Base-by-base conservation (phyloP, 2,113 vertebrate species). In the Porphyrio hochstetteri region DNA sequence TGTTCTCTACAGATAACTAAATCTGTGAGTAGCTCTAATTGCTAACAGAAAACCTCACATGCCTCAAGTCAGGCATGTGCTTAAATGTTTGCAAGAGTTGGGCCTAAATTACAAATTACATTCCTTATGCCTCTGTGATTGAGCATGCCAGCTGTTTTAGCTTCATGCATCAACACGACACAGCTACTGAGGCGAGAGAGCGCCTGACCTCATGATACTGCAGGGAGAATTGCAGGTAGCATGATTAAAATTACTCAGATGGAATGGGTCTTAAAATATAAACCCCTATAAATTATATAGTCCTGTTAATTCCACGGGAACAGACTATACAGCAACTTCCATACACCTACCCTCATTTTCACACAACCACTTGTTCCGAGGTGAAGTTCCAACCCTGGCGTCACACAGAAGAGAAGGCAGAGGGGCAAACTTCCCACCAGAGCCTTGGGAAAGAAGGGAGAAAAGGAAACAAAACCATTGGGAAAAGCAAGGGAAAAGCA, bases 251-350 rank as follows among this genome's bases (percentile, higher is more conserved):
- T 84, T 80, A 95, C 86, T 89, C 86, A 94, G 94, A 90, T 0
- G 0, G 76, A 96, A 95, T 84, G 56, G 94, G 74, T 52, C 85
- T 91, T 81, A 74, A 97, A 96, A 93, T 57, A 78, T 10, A 25
- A 94, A 86, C 44, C 44, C 44, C 74, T 72, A 95, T 96, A 78
- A 95, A 95, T 96, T 88, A 97, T 92, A 67, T 31, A 93, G 63
- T 11, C 23, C 35, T 80, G 65, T 81, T 83, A 90, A 74, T 56
- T 75, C 79, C 52, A 68, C 1, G 15, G 88, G 91, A 69, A 82
- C 53, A 88, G 55, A 77, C 74, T 65, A 14, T 48, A 29, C 29
- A 63, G 93, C 71, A 86, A 24, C 68, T 79, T 90, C 11, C 48
- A 28, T 11, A 38, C 50, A 50, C 42, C 18, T 38, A 6, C 46